phyloP scores from a whole-genome alignment of 2,888 invertebrate genomes.

The Andrena marginata region DNA sequence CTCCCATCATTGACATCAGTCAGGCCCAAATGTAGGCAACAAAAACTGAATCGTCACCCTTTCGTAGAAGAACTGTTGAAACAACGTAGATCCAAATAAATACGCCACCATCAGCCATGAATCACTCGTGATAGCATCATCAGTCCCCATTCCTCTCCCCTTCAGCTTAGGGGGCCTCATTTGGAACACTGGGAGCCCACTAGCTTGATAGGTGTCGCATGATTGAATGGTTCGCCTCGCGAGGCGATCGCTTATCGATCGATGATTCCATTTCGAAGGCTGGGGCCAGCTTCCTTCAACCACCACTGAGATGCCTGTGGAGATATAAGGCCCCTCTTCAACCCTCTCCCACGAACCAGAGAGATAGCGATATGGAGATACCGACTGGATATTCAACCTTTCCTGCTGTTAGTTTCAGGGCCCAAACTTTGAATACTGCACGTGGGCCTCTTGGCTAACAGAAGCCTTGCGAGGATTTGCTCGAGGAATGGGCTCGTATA shows the following conservation, averaged over 20 bases:
- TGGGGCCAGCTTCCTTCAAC: constrained; percentile 62
- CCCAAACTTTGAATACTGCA: constrained; percentile 41
- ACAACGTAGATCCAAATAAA: constrained; percentile 65
- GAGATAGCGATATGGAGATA: constrained; percentile 80
- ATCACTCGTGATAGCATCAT: constrained; percentile 74
- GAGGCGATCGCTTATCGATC: constrained; percentile 78
- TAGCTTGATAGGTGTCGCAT: constrained; percentile 78
- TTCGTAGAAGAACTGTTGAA: constrained; percentile 54
- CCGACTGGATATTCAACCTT: constrained; percentile 71
- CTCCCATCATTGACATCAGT: too few relatives aligned
- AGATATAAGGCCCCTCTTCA: constrained; percentile 67
- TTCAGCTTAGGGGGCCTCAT: constrained; percentile 52
- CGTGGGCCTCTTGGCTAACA: constrained; percentile 38
- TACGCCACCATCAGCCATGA: constrained; percentile 72
- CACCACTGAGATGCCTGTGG: constrained; percentile 68
- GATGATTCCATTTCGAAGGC: constrained; percentile 78
- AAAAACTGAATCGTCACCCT: constrained; percentile 33
- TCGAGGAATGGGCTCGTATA: constrained; percentile 1
- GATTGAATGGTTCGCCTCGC: constrained; percentile 79
- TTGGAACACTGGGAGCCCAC: constrained; percentile 74
- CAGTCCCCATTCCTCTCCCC: constrained; percentile 27
- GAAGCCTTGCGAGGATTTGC: constrained; percentile 26
- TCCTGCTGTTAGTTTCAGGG: constrained; percentile 73
- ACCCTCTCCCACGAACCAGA: constrained; percentile 53
- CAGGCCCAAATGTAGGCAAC: too few relatives aligned